Evolutionary conservation across 1,140 invertebrate species (phyloP).

Genomic region (Idris sp.): DNA sequence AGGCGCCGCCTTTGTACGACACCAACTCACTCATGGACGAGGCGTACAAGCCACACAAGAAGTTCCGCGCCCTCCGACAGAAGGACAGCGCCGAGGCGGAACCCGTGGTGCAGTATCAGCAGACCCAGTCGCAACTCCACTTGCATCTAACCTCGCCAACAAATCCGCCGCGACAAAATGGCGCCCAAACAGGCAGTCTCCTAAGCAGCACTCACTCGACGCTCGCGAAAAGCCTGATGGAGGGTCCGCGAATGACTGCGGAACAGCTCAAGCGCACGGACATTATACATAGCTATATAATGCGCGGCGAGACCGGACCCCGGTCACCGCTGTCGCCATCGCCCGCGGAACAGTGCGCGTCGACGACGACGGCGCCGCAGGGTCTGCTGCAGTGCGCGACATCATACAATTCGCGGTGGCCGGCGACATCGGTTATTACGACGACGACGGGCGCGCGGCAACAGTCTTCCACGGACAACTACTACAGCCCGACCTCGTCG

Average conservation of each 20-base stretch:
- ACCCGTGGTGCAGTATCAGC: too few relatives aligned
- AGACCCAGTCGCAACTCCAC: too few relatives aligned
- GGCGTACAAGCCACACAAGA: constrained; percentile 96
- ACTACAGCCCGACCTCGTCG: constrained; percentile 72
- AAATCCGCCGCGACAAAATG: too few relatives aligned
- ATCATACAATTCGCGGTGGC: constrained; percentile 72
- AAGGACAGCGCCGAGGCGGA: constrained; percentile 89
- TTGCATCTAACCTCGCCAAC: too few relatives aligned
- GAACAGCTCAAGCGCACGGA: constrained; percentile 93
- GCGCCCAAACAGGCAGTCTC: constrained; percentile 72
- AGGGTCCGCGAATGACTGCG: constrained; percentile 90
- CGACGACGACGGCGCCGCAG: constrained; percentile 73
- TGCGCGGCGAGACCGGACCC: constrained; percentile 82
- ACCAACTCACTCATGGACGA: constrained; percentile 95
- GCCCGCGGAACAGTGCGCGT: constrained; percentile 75
- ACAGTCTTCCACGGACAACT: constrained; percentile 71
- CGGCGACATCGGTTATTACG: constrained; percentile 75
- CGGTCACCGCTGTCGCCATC: constrained; percentile 79
- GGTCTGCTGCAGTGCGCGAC: constrained; percentile 73
- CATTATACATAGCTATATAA: constrained; percentile 93
- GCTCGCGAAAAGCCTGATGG: constrained; percentile 91
- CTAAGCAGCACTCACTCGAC: constrained; percentile 92
- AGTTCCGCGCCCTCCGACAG: constrained; percentile 89
- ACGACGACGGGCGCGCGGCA: constrained; percentile 73
- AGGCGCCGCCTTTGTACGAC: constrained; percentile 93